A percentile compares a stretch with the other conserved stretches of the same genome.
These are phyloP conservation scores for Drosophila seclusa DNA, from an alignment of 2,888 invertebrate genomes.

Conservation along the genomic window DNA sequence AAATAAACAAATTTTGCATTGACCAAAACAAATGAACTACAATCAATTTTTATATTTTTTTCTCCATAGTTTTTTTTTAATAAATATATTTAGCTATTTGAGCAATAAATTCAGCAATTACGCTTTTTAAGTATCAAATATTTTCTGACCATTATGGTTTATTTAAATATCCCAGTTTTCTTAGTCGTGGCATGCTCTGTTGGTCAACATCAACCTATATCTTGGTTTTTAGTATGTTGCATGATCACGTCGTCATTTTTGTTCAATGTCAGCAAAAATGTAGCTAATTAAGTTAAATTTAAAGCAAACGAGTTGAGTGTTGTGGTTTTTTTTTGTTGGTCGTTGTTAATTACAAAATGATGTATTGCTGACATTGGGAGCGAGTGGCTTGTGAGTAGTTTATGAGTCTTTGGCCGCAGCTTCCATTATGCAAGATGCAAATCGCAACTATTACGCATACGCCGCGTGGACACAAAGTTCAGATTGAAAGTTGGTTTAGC, in stretches of 20 bases:
- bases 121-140: neutral
- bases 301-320: constrained; percentile 42
- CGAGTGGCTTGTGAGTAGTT: constrained; percentile 18
- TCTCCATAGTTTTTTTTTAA: neutral
- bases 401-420: constrained; percentile 11
- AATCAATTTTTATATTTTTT: neutral
- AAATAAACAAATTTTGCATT: neutral
- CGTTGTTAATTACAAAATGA: constrained; percentile 51
- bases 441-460: constrained; percentile 45
- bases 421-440: constrained; percentile 17
- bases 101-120: neutral
- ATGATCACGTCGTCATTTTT: constrained; percentile 13
- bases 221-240: constrained; percentile 8
- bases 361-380: constrained; percentile 50
- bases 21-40: neutral
- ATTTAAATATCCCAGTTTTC: neutral
- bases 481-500: constrained; percentile 26
- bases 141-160: neutral
- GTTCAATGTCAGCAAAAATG: constrained; percentile 42
- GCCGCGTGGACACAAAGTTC: constrained; percentile 42
- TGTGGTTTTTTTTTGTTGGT: constrained; percentile 21
- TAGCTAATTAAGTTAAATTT: constrained; percentile 54
- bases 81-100: neutral
- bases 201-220: constrained; percentile 4
- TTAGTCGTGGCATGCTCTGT: neutral